Evolutionary conservation across 2,797 vertebrate genomes (phyloP).

Genomic region (Galagoides demidoff): DNA sequence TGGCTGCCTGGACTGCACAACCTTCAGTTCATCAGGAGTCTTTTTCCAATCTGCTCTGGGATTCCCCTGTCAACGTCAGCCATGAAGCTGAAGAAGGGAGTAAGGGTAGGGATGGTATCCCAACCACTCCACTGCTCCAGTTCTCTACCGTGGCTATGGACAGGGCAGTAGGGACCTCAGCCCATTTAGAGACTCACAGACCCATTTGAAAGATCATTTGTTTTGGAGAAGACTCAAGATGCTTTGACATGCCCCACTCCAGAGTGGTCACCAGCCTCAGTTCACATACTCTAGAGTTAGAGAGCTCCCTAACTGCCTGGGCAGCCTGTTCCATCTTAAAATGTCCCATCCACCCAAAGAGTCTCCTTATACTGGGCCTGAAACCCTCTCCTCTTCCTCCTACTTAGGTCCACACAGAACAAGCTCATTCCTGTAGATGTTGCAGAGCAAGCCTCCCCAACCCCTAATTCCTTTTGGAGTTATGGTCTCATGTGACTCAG

Average conservation of each 20-base stretch:
- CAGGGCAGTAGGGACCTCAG: neutral
- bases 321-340: neutral
- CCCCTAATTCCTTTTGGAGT: neutral
- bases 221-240: neutral
- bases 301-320: neutral
- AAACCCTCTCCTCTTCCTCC: neutral
- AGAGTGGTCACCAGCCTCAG: neutral
- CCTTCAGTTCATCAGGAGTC: neutral
- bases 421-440: neutral
- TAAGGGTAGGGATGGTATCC: neutral
- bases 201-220: neutral
- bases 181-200: neutral
- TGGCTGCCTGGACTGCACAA: neutral
- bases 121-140: neutral
- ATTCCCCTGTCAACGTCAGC: neutral
- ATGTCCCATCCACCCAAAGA: neutral
- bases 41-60: neutral
- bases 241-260: neutral
- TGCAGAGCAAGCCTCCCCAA: neutral
- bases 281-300: neutral
- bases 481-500: neutral
- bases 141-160: neutral
- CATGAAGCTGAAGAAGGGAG: neutral
- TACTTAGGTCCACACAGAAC: neutral
- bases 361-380: neutral